Percentiles rank a stretch among this genome's conserved stretches.
These are phyloP conservation scores for Parelbella ahira DNA, from an alignment of 2,888 invertebrate genomes.

Conservation along the genomic window DNA sequence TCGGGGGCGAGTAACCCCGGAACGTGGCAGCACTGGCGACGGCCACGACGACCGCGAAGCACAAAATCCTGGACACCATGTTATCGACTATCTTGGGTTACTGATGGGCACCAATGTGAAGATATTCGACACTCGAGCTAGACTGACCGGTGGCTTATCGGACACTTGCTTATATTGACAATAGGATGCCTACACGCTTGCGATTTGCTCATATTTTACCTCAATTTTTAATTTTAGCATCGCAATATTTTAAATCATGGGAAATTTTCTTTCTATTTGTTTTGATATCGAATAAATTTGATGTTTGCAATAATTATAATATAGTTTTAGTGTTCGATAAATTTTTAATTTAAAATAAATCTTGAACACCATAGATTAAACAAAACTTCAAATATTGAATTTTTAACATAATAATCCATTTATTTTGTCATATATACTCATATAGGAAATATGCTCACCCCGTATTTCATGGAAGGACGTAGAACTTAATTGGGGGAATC, in stretches of 20 bases:
- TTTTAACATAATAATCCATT: too few species aligned
- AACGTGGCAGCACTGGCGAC: conserved; percentile 50
- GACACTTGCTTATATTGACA: conserved; percentile 59
- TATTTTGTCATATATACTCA: too few species aligned
- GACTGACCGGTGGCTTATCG: conserved; percentile 45
- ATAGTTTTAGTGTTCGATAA: too few species aligned
- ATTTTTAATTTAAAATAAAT: too few species aligned
- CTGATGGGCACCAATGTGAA: conserved; percentile 30
- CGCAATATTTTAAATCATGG: background rate
- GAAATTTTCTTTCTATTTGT: too few species aligned
- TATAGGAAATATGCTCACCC: too few species aligned
- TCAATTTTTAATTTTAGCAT: background rate
- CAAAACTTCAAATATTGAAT: too few species aligned
- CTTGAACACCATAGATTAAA: too few species aligned
- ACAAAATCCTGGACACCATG: conserved; percentile 55
- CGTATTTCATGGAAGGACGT: too few species aligned
- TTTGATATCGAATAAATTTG: too few species aligned
- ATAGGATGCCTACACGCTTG: conserved; percentile 40
- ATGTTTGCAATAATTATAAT: too few species aligned
- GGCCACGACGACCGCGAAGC: conserved; percentile 47
- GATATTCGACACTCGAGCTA: conserved; percentile 31
- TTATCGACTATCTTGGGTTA: background rate
- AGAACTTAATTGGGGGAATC: too few species aligned
- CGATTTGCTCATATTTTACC: conserved; percentile 31
- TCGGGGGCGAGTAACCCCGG: conserved; percentile 42